Percentiles rank a stretch among this genome's conserved stretches.
Conservation (phyloP, 1,140 invertebrate species). For the Cydia strobilella region DNA sequence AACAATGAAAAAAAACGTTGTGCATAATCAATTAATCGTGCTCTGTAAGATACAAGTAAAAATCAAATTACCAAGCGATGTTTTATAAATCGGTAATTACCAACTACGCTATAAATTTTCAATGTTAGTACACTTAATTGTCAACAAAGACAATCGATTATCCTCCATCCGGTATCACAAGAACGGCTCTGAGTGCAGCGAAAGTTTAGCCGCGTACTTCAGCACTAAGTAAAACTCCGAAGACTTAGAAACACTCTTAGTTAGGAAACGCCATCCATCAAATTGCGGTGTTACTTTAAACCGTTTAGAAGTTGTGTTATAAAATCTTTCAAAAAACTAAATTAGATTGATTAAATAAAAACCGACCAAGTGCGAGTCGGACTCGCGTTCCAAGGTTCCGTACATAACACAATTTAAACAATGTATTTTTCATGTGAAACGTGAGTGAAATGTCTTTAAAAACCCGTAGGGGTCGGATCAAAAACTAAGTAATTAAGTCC, state of each 20-base stretch:
- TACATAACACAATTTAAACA: no score
- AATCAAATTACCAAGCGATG: no score
- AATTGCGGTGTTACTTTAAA: slow-evolving; percentile 51
- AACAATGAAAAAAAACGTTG: no score
- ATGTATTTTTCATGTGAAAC: no score
- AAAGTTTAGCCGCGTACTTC: slow-evolving; percentile 61
- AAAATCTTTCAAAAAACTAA: neutral
- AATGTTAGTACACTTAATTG: neutral
- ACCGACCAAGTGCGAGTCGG: no score
- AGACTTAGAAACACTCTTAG: slow-evolving; percentile 49
- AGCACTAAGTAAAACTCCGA: slow-evolving; percentile 61
- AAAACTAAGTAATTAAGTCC: no score
- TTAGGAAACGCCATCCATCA: slow-evolving; percentile 64
- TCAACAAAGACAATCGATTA: slow-evolving; percentile 63
- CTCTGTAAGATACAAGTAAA: no score
- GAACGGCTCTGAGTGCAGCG: slow-evolving; percentile 53
- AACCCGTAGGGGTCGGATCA: no score
- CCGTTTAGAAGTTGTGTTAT: neutral
- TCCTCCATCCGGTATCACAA: neutral
- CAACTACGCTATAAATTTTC: neutral
- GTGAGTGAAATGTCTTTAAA: no score
- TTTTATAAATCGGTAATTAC: no score
- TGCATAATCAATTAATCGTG: no score
- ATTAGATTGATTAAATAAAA: neutral
- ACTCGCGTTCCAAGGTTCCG: no score